Evolutionary conservation across 1,140 invertebrate genomes (phyloP).

Genomic region (Drosophila arizonae): DNA sequence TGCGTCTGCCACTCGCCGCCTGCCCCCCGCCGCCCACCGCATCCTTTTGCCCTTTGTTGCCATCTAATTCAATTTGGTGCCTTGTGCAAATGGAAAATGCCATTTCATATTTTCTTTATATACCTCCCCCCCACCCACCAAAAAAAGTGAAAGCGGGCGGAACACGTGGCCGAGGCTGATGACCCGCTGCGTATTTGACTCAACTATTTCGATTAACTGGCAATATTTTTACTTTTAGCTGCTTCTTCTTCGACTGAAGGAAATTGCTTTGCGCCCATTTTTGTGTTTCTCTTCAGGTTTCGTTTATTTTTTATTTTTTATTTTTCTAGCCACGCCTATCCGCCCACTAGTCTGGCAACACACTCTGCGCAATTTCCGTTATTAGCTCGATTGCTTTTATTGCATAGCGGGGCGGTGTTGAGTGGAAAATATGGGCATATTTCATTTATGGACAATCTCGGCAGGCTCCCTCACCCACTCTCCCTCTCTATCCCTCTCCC

Average conservation of each 20-base stretch:
- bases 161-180: constrained; percentile 37
- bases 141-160: constrained; percentile 16
- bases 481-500: too few relatives aligned
- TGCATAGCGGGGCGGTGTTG: constrained; percentile 9
- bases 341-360: neutral
- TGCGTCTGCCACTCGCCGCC: constrained; percentile 28
- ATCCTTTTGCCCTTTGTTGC: constrained; percentile 11
- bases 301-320: neutral
- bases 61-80: constrained; percentile 73
- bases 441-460: constrained; percentile 25
- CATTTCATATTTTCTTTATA: constrained; percentile 40
- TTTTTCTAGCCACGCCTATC: constrained; percentile 10
- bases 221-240: constrained; percentile 14
- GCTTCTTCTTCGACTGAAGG: constrained; percentile 24
- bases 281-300: neutral
- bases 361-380: constrained; percentile 62
- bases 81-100: constrained; percentile 62
- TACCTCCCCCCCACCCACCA: neutral
- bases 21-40: neutral
- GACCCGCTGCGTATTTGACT: constrained; percentile 33
- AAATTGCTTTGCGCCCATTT: constrained; percentile 39
- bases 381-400: constrained; percentile 79
- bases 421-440: constrained; percentile 2
- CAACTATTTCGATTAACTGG: constrained; percentile 18
- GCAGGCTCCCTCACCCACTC: too few relatives aligned